These are phyloP conservation scores for Idaea straminata DNA, from an alignment of 2,888 invertebrate genomes.

Conservation along the genomic window DNA sequence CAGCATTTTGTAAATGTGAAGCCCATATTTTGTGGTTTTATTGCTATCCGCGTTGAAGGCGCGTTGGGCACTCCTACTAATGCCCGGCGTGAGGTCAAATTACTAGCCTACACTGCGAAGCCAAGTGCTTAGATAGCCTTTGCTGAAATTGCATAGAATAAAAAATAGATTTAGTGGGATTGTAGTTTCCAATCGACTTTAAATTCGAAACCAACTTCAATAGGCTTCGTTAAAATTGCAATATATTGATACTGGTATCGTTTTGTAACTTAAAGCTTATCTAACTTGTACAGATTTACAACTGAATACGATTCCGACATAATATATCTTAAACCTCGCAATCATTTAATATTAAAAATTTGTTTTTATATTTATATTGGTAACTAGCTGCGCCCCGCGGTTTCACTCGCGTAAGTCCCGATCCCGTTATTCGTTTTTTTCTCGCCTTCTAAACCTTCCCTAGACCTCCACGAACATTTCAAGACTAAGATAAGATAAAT, in stretches of 20 bases:
- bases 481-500: no score
- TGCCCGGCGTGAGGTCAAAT: conserved; percentile 68
- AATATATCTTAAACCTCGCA: conserved; percentile 18
- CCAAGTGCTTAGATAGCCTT: conserved; percentile 58
- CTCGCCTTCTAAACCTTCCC: no score
- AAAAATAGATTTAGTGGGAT: conserved; percentile 56
- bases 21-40: conserved; percentile 60
- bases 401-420: no score
- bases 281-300: conserved; percentile 2
- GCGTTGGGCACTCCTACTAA: conserved; percentile 61
- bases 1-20: conserved; percentile 56
- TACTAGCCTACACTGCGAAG: conserved; percentile 53
- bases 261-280: conserved; percentile 18
- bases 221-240: conserved; percentile 22
- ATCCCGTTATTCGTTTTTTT: no score
- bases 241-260: conserved; percentile 24
- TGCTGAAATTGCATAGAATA: conserved; percentile 60
- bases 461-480: no score
- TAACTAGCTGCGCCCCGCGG: no score
- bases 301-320: not conserved
- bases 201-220: conserved; percentile 27
- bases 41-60: conserved; percentile 63
- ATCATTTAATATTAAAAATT: conserved; percentile 28
- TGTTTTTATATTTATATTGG: no score
- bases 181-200: conserved; percentile 54